Conservation (phyloP, 2,888 invertebrate species). For the Drosophila antonietae region DNA sequence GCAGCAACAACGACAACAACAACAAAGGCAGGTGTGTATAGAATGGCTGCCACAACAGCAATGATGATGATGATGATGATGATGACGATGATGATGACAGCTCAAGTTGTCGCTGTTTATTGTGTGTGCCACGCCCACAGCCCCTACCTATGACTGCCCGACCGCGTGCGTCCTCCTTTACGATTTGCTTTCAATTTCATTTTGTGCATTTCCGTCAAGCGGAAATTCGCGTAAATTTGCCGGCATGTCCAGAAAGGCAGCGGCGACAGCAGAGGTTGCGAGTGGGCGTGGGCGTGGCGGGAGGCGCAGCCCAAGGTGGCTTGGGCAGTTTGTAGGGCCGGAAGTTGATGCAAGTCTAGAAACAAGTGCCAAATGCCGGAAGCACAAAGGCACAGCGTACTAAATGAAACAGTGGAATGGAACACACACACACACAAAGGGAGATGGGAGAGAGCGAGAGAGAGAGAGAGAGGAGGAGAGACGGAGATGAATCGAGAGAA, state of each 20-base stretch:
- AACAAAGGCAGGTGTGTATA: constrained; percentile 6
- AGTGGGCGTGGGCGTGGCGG: not conserved
- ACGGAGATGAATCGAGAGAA: not conserved
- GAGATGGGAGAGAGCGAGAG: not conserved
- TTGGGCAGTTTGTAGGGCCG: constrained; percentile 49
- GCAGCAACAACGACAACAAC: not conserved
- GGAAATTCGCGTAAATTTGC: constrained; percentile 78
- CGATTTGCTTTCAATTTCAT: constrained; percentile 66
- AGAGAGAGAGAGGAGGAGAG: not conserved
- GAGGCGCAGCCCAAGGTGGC: not conserved
- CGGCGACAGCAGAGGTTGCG: not conserved
- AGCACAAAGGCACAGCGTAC: constrained; percentile 55
- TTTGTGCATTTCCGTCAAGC: constrained; percentile 79
- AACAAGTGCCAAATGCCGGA: constrained; percentile 79
- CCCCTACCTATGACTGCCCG: not conserved
- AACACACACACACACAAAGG: not conserved
- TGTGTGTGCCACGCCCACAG: constrained; percentile 3
- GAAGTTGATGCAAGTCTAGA: constrained; percentile 78
- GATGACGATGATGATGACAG: constrained; percentile 53
- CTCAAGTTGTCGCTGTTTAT: constrained; percentile 55
- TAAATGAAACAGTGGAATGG: constrained; percentile 26
- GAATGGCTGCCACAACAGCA: constrained; percentile 14
- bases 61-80: not conserved
- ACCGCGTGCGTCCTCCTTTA: constrained; percentile 3
- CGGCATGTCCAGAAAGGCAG: constrained; percentile 63